phyloP scores from a whole-genome alignment of 2,113 vertebrate species.

The Ophthalmolycus amberensis region DNA sequence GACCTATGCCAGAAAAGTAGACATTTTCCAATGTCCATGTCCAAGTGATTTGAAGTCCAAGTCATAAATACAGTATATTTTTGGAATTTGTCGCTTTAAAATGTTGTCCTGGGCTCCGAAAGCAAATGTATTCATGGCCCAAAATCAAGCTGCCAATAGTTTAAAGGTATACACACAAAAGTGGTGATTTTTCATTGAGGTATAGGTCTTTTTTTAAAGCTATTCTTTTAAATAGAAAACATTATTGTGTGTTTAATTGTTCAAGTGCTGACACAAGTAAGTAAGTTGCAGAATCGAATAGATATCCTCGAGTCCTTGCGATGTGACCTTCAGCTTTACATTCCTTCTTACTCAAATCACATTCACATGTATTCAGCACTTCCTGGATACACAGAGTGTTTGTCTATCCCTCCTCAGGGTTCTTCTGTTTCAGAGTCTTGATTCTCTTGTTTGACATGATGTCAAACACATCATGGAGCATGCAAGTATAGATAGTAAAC shows the following conservation, averaged over 20 bases:
- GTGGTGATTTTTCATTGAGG: neutral
- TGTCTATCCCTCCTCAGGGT: constrained; percentile 14
- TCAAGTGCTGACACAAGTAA: neutral
- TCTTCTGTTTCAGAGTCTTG: constrained; percentile 3
- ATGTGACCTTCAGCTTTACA: neutral
- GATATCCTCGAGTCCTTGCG: neutral
- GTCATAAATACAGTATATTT: neutral
- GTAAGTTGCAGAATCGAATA: neutral
- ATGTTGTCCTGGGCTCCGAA: neutral
- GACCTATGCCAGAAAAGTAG: no score
- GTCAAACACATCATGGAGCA: constrained; percentile 26
- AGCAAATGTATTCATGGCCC: neutral
- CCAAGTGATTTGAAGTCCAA: neutral
- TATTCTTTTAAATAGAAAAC: neutral
- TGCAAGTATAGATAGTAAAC: neutral
- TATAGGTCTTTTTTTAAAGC: neutral
- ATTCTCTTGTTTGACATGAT: constrained; percentile 16
- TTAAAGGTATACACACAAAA: neutral
- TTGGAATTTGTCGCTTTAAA: neutral
- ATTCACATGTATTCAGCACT: neutral
- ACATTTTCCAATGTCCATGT: neutral
- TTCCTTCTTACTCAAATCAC: constrained; percentile 13
- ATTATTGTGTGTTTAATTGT: neutral
- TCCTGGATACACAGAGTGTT: constrained; percentile 6
- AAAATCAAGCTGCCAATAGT: neutral